Conservation (phyloP, 2,888 invertebrate species). For the Lamellibrachia columna region DNA sequence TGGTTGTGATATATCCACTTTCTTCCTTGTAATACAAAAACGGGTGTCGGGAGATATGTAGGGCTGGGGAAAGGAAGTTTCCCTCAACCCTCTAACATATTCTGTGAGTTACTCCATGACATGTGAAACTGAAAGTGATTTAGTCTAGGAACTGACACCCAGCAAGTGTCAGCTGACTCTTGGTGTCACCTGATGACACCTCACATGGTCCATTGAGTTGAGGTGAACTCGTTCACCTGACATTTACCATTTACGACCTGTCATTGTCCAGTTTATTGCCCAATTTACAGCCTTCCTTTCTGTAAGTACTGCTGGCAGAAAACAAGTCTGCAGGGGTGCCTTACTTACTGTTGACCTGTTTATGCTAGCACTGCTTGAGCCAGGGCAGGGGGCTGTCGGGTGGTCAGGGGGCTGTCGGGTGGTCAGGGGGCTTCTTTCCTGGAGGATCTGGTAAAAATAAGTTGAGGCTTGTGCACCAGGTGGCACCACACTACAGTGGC, state of each 20-base stretch:
- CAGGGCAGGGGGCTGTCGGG: not conserved
- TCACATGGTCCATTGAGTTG: not conserved
- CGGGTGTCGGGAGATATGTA: no score
- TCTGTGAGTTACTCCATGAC: not conserved
- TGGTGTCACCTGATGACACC: not conserved
- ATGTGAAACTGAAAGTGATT: not conserved
- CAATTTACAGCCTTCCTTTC: not conserved
- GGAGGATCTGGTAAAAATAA: not conserved
- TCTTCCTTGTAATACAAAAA: no score
- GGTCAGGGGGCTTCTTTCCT: not conserved
- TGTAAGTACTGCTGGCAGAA: not conserved
- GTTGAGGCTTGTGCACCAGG: slow-evolving; percentile 1
- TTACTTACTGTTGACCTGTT: not conserved
- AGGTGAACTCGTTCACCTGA: not conserved
- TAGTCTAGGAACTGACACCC: not conserved
- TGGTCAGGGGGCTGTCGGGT: not conserved
- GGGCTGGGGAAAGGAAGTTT: not conserved
- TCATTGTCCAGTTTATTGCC: slow-evolving; percentile 10
- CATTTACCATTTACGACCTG: not conserved
- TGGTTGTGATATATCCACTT: no score
- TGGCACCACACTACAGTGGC: not conserved
- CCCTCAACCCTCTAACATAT: no score
- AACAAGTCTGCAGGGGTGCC: not conserved
- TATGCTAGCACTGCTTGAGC: not conserved
- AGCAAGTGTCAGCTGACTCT: not conserved